Base-by-base conservation (phyloP, 53 echinoderm and acorn worm species). In the Antedon mediterranea region DNA sequence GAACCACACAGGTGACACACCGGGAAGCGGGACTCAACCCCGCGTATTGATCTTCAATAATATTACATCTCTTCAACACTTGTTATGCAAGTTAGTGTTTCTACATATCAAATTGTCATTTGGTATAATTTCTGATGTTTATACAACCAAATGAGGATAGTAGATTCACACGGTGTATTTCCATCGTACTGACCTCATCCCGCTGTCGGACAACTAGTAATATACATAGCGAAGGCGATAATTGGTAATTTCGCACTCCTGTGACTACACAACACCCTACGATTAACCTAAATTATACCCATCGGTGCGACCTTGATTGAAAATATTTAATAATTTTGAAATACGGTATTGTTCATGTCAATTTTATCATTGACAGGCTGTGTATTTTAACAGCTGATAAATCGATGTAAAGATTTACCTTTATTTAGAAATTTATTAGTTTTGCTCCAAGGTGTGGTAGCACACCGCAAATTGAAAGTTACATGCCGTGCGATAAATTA, bases 331-430 rank as follows among this genome's bases (percentile, higher is more conserved):
- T 18, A 37, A 37, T 23, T 57, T 57, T 18, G 2, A 11, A 57
- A 57, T 41, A 41, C 2, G 9, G 57, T 8, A 57, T 23, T 57
- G 7, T 57, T 57, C 57, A 11, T 57, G 57, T 57, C 57, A 57
- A 2, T 57, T 57, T 8, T 23, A 57, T 23, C 57, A 23, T 57
- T 57, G 57, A 57, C 57, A 57, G 57, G 57, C 57, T 57, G 57
- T 57, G 57, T 57, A 57, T 57, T 57, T 57, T 57, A 57, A 57
- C 57, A 57, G 57, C 57, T 57, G 57, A 57, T 57, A 57, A 57
- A 57, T 57, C 57, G 57, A 57, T 57, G 57, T 57, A 11, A 57
- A 57, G 57, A 57, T 57, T 57, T 57, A 57, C 57, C 57, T 57
- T 57, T 18, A 18, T 57, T 57, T 57, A 57, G 23, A 26, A 57